A percentile compares a stretch with the other conserved stretches of the same genome.
phyloP scores from a whole-genome alignment of 2,888 invertebrate genomes.

The Oegoconia quadripuncta region DNA sequence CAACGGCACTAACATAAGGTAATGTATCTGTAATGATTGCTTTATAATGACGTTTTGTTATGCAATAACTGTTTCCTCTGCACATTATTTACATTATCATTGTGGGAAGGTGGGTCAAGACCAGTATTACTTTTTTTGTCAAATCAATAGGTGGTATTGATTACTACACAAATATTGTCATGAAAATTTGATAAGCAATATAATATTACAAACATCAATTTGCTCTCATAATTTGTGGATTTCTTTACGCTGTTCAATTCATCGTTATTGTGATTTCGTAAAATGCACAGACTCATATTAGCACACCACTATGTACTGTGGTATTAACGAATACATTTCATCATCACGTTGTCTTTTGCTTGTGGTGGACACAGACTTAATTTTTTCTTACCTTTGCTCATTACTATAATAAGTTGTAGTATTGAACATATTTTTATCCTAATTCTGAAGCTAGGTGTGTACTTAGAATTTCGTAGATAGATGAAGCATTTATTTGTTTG shows the following conservation, averaged over 20 bases:
- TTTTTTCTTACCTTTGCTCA: neutral
- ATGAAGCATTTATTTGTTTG: too few relatives aligned
- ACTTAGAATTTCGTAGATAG: too few relatives aligned
- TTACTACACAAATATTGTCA: too few relatives aligned
- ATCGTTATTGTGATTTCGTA: neutral
- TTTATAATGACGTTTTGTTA: slow-evolving; percentile 16
- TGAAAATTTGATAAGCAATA: too few relatives aligned
- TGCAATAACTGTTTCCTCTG: slow-evolving; percentile 9
- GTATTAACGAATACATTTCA: neutral
- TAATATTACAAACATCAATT: too few relatives aligned
- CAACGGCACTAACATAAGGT: slow-evolving; percentile 10
- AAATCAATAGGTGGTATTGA: too few relatives aligned
- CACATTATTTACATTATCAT: neutral
- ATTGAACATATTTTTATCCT: too few relatives aligned
- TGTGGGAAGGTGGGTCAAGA: slow-evolving; percentile 7
- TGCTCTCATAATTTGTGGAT: neutral
- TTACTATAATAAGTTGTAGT: neutral
- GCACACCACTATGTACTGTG: neutral
- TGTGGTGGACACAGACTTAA: neutral
- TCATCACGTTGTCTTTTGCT: neutral
- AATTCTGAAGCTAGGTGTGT: too few relatives aligned
- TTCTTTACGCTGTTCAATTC: neutral
- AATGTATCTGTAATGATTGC: slow-evolving; percentile 19
- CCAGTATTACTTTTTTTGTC: too few relatives aligned
- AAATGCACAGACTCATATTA: neutral